Conservation (phyloP, 2,113 vertebrate species). For the Vidua chalybeata region DNA sequence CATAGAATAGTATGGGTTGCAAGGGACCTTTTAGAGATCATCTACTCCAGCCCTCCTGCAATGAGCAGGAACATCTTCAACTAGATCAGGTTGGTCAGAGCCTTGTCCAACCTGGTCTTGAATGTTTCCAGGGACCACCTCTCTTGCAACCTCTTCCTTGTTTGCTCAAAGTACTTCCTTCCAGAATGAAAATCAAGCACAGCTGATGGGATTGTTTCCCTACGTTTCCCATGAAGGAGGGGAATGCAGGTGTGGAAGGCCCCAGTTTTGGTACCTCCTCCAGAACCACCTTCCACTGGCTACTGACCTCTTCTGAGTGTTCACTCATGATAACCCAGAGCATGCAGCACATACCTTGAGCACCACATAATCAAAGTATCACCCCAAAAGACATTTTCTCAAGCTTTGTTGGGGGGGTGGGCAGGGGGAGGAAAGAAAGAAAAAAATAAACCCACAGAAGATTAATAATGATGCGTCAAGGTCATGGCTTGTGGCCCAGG, state of each 20-base stretch:
- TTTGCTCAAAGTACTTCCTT: neutral
- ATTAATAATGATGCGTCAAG: neutral
- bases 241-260: neutral
- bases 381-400: neutral
- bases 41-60: neutral
- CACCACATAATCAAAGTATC: neutral
- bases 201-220: neutral
- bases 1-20: neutral
- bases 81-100: neutral
- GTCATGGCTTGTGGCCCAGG: neutral
- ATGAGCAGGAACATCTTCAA: neutral
- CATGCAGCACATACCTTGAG: neutral
- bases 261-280: neutral
- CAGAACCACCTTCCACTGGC: neutral
- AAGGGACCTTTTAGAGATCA: neutral
- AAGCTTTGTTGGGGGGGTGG: neutral
- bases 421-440: rapidly evolving
- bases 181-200: neutral
- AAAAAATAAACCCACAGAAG: neutral
- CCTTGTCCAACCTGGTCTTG: neutral
- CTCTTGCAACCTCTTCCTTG: neutral
- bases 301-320: neutral
- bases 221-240: neutral
- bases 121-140: neutral
- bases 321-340: rapidly evolving